These are phyloP conservation scores for Potorous gilbertii DNA, from an alignment of 2,797 vertebrate genomes.

Conservation along the genomic window DNA sequence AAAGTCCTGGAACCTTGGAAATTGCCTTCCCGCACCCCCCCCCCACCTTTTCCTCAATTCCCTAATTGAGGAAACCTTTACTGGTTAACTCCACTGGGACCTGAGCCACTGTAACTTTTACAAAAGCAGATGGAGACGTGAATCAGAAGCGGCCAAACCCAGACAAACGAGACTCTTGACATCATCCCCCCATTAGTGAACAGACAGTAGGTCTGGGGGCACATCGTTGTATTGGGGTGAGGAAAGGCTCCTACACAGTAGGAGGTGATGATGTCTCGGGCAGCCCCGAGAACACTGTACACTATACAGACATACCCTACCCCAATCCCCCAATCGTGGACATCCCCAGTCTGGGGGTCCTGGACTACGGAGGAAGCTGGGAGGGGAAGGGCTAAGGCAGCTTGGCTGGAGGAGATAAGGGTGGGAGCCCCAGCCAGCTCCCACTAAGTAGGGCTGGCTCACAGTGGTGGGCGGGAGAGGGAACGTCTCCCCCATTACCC, in stretches of 20 bases:
- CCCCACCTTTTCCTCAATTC: conserved; percentile 35
- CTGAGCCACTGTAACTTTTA: background rate
- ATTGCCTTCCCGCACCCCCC: background rate
- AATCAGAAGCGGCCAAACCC: background rate
- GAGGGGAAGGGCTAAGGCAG: conserved; percentile 83
- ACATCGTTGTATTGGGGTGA: conserved; percentile 68
- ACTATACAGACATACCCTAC: conserved; percentile 40
- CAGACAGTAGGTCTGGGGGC: conserved; percentile 52
- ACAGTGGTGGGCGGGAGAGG: conserved; percentile 57
- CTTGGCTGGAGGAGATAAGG: conserved; percentile 76
- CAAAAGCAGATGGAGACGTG: conserved; percentile 19
- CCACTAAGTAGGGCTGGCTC: conserved; percentile 66
- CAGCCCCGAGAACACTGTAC: conserved; percentile 50
- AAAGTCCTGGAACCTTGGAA: background rate
- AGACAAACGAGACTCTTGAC: background rate
- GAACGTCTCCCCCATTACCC: conserved; percentile 50
- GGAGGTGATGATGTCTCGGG: conserved; percentile 65
- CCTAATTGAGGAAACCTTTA: conserved; percentile 65
- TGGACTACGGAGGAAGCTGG: conserved; percentile 79
- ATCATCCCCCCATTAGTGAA: background rate
- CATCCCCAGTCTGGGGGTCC: conserved; percentile 61
- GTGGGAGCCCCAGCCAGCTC: conserved; percentile 74
- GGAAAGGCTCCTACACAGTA: conserved; percentile 78
- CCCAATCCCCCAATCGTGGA: conserved; percentile 47
- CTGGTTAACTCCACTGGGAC: conserved; percentile 64